Evolutionary conservation across 1,140 invertebrate species (phyloP), one percentile per base, ranked within the genome.

Genomic region (Anadara kagoshimensis): DNA sequence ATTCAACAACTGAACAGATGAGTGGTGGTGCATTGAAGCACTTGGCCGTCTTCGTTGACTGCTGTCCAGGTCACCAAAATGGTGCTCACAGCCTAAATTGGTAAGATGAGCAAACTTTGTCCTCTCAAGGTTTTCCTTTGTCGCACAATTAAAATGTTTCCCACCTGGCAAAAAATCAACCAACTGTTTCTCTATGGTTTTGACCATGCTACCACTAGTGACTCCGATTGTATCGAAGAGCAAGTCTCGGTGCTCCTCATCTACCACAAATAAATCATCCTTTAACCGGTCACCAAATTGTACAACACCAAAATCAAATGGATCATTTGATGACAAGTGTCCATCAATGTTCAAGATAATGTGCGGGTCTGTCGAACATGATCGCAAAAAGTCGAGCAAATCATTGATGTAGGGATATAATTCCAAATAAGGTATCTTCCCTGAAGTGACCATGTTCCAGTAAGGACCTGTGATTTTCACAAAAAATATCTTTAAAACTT

Each of bases 21-120:
- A 57, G 41, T 75, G 73, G 36, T 75, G 65, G 22, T 68, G 73
- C 49, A 75, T 56, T 18, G 66, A 63, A 44, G 58, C 66, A 62
- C 53, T 57, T 29, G 67, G 51, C 4, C 73, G 22, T 36, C 61
- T 16, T 18, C 53, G 20, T 36, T 69, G 73, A 36, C 73, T 75
- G 29, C 57, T 51, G 45, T 75, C 66, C n/a, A 75, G 22, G 20
- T 65, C 66, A 8, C 61, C 66, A 59, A 69, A 75, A 43, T 69
- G 59, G 44, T 75, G 73, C 16, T 69, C 66, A 65, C 59, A 69
- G 5, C 49, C 67, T 5, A 66, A 24, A 58, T 75, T 75, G 4
- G 73, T 69, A 2, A 53, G 12, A 16, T 68, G 47, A 8, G 66
- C 73, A 57, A 61, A 75, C 20, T 20, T 16, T 26, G 58, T 75